Percentiles rank a stretch among this genome's conserved stretches.
These are phyloP conservation scores for Odobenus rosmarus DNA, from an alignment of 2,113 vertebrate species.

Conservation along the genomic window DNA sequence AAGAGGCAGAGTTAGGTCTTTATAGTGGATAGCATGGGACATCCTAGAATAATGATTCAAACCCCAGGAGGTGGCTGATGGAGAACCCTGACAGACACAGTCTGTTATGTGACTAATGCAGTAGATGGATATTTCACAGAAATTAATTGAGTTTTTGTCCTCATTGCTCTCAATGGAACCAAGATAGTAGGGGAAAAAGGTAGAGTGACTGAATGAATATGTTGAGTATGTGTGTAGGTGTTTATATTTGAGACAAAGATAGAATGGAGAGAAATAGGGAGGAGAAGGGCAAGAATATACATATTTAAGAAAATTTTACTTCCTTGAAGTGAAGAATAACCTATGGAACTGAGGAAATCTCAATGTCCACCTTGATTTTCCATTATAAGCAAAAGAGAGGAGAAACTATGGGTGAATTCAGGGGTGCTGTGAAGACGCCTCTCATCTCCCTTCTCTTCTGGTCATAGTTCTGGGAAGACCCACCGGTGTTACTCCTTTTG, in stretches of 20 bases:
- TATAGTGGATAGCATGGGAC: neutral
- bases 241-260: neutral
- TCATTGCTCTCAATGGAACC: neutral
- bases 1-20: neutral
- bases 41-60: conserved; percentile 12
- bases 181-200: neutral
- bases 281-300: neutral
- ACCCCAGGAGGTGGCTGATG: neutral
- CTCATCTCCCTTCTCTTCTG: neutral
- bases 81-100: neutral
- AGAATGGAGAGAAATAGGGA: neutral
- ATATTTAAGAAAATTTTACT: conserved; percentile 6
- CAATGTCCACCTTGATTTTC: neutral
- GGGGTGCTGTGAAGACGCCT: neutral
- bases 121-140: neutral
- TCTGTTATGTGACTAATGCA: neutral
- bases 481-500: neutral
- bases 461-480: neutral
- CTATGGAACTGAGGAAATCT: neutral
- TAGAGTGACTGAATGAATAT: rapidly evolving
- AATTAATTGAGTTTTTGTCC: conserved; percentile 25
- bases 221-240: neutral
- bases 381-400: neutral
- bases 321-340: neutral
- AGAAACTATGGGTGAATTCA: neutral